Evolutionary conservation across 1,140 invertebrate genomes (phyloP).

Genomic region (Penaeus chinensis): DNA sequence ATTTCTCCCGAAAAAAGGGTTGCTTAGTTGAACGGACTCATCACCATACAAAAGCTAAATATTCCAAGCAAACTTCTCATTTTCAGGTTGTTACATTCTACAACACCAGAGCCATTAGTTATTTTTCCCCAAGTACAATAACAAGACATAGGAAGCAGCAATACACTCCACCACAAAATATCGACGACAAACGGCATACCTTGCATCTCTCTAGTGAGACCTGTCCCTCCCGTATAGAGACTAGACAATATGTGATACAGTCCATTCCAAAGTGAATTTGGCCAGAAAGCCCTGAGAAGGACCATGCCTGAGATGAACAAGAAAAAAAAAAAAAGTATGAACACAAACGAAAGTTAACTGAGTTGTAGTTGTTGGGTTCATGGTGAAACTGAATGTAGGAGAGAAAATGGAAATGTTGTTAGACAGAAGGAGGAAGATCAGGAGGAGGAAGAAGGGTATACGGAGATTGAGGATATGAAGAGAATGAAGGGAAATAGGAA

Average conservation of each 20-base stretch:
- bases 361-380: too few species aligned
- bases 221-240: constrained; percentile 50
- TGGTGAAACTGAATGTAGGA: neutral
- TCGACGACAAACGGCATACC: constrained; percentile 2
- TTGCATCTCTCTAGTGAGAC: constrained; percentile 34
- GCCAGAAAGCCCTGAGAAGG: constrained; percentile 54
- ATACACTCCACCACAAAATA: neutral
- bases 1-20: too few species aligned
- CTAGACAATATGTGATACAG: constrained; percentile 45
- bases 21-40: too few species aligned
- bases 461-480: neutral
- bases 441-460: neutral
- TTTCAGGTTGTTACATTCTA: too few species aligned
- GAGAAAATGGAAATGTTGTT: neutral
- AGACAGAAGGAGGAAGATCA: neutral
- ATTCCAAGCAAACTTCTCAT: too few species aligned
- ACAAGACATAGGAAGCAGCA: too few species aligned
- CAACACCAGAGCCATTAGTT: too few species aligned
- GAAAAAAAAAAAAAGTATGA: neutral
- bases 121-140: too few species aligned
- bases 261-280: constrained; percentile 57
- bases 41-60: too few species aligned
- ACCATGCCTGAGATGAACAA: constrained; percentile 54
- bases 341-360: constrained; percentile 8
- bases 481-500: neutral